Percentiles rank a stretch among this genome's conserved stretches.
phyloP scores from a whole-genome alignment of 30 jellyfish, hydroid and myxozoan species.

The Rhopilema esculentum region DNA sequence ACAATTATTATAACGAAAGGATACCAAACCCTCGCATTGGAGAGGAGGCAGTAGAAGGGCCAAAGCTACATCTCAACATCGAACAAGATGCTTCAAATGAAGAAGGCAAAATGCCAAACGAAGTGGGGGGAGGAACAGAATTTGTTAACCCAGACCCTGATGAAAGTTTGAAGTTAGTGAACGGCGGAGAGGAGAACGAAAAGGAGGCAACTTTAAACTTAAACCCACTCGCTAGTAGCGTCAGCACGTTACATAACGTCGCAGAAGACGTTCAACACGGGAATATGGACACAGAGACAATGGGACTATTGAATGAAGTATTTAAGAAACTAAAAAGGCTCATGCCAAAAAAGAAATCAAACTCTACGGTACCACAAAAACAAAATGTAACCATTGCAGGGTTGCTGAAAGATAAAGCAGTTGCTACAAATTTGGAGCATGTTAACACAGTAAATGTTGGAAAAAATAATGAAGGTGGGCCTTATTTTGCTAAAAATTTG shows the following conservation, averaged over 20 bases:
- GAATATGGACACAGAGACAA: slow-evolving; percentile 64
- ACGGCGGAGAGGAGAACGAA: slow-evolving; percentile 56
- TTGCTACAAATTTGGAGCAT: neutral
- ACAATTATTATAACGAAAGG: slow-evolving; percentile 29
- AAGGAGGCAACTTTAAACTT: slow-evolving; percentile 37
- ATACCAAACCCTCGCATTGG: slow-evolving; percentile 12
- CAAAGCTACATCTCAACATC: slow-evolving; percentile 52
- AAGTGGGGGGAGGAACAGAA: slow-evolving; percentile 19
- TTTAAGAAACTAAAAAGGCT: slow-evolving; percentile 52
- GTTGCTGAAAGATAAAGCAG: neutral
- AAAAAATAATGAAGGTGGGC: neutral
- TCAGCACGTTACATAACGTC: slow-evolving; percentile 45
- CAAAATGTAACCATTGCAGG: slow-evolving; percentile 6
- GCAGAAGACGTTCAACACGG: slow-evolving; percentile 53
- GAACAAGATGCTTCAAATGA: slow-evolving; percentile 15
- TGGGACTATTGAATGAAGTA: slow-evolving; percentile 69
- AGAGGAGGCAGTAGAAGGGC: slow-evolving; percentile 10
- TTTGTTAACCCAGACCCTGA: slow-evolving; percentile 5
- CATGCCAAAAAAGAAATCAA: slow-evolving; percentile 42
- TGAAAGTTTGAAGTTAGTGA: slow-evolving; percentile 7
- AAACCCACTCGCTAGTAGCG: slow-evolving; percentile 71
- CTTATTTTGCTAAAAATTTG: neutral
- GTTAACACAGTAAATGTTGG: neutral
- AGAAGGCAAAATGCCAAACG: neutral
- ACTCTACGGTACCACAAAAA: slow-evolving; percentile 9